These are phyloP conservation scores for Corydoras maculifer DNA, from an alignment of 2,113 vertebrate genomes.

Conservation along the genomic window DNA sequence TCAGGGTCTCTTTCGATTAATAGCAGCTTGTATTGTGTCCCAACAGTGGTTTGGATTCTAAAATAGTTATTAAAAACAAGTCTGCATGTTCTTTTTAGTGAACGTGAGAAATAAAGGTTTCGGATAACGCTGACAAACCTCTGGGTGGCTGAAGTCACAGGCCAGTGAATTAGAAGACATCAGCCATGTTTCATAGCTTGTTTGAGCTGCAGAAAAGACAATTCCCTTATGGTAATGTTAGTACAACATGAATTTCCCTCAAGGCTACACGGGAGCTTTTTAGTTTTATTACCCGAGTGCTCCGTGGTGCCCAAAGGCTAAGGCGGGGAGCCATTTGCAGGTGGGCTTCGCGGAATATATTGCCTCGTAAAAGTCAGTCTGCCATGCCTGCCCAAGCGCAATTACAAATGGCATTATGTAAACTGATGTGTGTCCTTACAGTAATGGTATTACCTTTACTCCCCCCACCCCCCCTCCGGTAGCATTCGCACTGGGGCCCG, in stretches of 20 bases:
- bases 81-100: too few species aligned
- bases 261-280: conserved; percentile 41
- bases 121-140: background rate
- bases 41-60: too few species aligned
- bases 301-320: conserved; percentile 38
- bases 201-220: conserved; percentile 35
- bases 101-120: background rate
- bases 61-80: too few species aligned
- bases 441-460: conserved; percentile 43
- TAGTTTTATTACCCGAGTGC: conserved; percentile 49
- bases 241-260: conserved; percentile 37
- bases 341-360: conserved; percentile 41
- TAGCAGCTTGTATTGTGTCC: too few species aligned
- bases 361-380: conserved; percentile 49
- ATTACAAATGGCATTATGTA: conserved; percentile 51
- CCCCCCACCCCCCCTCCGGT: background rate
- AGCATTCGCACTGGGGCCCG: conserved; percentile 16
- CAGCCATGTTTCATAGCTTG: conserved; percentile 40
- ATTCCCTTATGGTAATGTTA: conserved; percentile 47
- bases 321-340: conserved; percentile 45
- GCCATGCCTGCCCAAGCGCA: conserved; percentile 44
- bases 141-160: conserved; percentile 20
- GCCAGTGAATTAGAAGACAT: conserved; percentile 37
- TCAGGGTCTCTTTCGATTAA: too few species aligned
- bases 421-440: conserved; percentile 41